These are phyloP conservation scores for Metaphire vulgaris DNA, from an alignment of 1,140 invertebrate genomes.

Conservation along the genomic window DNA sequence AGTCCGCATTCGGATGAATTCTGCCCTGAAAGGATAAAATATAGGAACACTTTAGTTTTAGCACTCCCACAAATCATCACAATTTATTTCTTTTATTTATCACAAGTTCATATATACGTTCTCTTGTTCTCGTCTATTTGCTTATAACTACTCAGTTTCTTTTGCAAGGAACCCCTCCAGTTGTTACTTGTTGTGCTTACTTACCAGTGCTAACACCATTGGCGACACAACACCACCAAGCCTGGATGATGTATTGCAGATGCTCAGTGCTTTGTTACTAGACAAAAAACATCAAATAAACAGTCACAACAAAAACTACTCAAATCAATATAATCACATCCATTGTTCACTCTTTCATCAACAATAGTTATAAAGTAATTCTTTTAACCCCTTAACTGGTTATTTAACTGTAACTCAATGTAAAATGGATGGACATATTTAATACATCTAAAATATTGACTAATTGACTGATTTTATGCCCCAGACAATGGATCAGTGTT, in stretches of 20 bases:
- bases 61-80: too few species aligned
- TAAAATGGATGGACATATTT: too few species aligned
- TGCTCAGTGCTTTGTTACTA: slow-evolving; percentile 33
- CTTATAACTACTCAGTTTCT: too few species aligned
- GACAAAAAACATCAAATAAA: slow-evolving; percentile 11
- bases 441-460: neutral
- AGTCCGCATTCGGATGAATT: slow-evolving; percentile 44
- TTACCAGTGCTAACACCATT: slow-evolving; percentile 28
- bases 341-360: neutral
- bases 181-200: too few species aligned
- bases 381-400: too few species aligned
- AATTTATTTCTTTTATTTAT: too few species aligned
- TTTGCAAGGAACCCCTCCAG: too few species aligned
- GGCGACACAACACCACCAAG: slow-evolving; percentile 32
- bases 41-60: neutral
- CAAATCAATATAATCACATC: neutral
- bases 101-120: too few species aligned
- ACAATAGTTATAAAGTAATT: neutral
- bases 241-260: slow-evolving; percentile 24
- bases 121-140: too few species aligned
- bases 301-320: neutral
- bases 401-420: too few species aligned
- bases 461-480: neutral
- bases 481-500: too few species aligned
- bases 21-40: slow-evolving; percentile 17